phyloP scores from a whole-genome alignment of 2,113 vertebrate genomes.

The Perccottus glenii region DNA sequence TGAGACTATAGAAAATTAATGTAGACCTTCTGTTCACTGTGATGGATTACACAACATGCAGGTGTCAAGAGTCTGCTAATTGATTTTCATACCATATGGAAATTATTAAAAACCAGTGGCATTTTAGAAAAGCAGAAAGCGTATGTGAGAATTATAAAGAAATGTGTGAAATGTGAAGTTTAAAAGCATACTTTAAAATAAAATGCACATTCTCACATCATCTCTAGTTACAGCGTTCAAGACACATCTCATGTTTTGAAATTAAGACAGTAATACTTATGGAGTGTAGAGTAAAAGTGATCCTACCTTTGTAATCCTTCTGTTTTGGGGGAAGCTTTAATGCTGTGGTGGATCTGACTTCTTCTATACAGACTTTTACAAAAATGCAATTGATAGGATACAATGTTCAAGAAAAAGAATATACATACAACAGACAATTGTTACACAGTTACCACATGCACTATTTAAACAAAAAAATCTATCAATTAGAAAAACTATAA shows the following conservation, averaged over 20 bases:
- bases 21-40: constrained; percentile 24
- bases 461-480: too few relatives aligned
- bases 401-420: too few relatives aligned
- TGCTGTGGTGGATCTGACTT: too few relatives aligned
- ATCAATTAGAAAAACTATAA: too few relatives aligned
- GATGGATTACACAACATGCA: constrained; percentile 56
- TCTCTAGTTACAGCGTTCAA: not conserved
- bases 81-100: constrained; percentile 61
- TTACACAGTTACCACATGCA: too few relatives aligned
- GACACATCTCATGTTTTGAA: not conserved
- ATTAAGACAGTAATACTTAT: not conserved
- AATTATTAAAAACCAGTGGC: constrained; percentile 31
- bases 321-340: too few relatives aligned
- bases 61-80: constrained; percentile 54
- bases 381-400: too few relatives aligned
- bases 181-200: not conserved
- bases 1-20: constrained; percentile 15
- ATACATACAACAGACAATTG: too few relatives aligned
- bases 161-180: not conserved
- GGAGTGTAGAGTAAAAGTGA: not conserved
- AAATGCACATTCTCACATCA: not conserved
- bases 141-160: not conserved
- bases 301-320: not conserved
- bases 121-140: constrained; percentile 6
- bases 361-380: too few relatives aligned